These are phyloP conservation scores for Elanus axillaris DNA, from an alignment of 2,113 vertebrate species.

Conservation along the genomic window DNA sequence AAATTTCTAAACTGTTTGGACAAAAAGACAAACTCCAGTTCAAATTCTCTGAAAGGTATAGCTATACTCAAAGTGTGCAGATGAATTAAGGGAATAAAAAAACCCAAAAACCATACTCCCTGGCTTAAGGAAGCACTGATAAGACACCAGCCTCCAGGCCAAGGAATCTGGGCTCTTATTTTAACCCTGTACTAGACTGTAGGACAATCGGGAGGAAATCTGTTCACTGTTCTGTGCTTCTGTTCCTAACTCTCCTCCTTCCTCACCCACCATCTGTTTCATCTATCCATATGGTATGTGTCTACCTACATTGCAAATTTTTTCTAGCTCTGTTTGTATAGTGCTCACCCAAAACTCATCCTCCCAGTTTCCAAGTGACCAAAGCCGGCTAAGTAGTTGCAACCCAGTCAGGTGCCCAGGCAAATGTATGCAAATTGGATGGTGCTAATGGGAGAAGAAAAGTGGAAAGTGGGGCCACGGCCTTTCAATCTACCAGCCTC, in stretches of 20 bases:
- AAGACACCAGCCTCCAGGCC: background rate
- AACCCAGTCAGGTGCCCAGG: background rate
- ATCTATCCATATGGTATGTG: slow-evolving; percentile 11
- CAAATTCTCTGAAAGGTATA: background rate
- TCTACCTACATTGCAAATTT: slow-evolving; percentile 38
- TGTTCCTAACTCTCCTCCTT: background rate
- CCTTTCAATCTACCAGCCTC: background rate
- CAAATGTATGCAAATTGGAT: background rate
- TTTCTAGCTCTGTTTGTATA: background rate
- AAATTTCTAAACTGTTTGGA: slow-evolving; percentile 37
- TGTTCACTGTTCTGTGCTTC: background rate
- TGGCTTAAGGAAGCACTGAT: background rate
- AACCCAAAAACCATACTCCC: background rate
- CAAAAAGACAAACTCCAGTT: slow-evolving; percentile 36
- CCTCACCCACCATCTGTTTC: slow-evolving; percentile 20
- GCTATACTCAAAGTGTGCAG: background rate
- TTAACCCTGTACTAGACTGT: background rate
- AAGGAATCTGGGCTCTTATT: background rate
- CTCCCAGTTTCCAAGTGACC: background rate
- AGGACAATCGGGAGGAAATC: slow-evolving; percentile 5
- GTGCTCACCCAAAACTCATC: background rate
- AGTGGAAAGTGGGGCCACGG: background rate
- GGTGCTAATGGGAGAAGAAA: background rate
- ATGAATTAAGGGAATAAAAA: background rate
- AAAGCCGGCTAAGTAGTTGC: background rate